phyloP scores from a whole-genome alignment of 2,888 invertebrate species.

The Epinotia demarniana region DNA sequence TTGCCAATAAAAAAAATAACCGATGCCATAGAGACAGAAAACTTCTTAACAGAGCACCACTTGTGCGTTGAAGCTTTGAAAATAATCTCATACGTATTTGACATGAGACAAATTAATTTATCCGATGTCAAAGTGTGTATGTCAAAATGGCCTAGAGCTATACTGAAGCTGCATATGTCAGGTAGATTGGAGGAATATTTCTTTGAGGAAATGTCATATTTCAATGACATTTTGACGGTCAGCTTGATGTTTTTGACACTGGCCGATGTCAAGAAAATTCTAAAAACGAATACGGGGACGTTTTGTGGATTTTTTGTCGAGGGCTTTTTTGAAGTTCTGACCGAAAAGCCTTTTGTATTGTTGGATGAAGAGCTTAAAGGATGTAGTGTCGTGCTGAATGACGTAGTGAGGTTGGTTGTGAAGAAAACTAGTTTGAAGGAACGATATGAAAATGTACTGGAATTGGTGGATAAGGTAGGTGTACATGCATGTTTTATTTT shows the following conservation, averaged over 20 bases:
- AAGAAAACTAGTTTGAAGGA: slow-evolving; percentile 52
- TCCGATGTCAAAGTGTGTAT: slow-evolving; percentile 49
- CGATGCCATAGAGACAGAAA: slow-evolving; percentile 51
- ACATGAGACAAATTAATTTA: slow-evolving; percentile 32
- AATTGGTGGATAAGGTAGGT: slow-evolving; percentile 61
- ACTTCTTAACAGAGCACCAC: slow-evolving; percentile 47
- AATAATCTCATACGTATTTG: slow-evolving; percentile 49
- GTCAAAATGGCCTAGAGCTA: slow-evolving; percentile 20
- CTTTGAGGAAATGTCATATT: slow-evolving; percentile 30
- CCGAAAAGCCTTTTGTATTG: slow-evolving; percentile 53
- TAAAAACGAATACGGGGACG: slow-evolving; percentile 46
- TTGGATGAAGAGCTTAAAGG: slow-evolving; percentile 48
- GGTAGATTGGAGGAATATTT: slow-evolving; percentile 24
- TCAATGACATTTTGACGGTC: slow-evolving; percentile 54
- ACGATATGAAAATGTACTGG: slow-evolving; percentile 50
- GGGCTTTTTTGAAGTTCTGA: slow-evolving; percentile 52
- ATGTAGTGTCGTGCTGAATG: slow-evolving; percentile 53
- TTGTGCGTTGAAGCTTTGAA: slow-evolving; percentile 49
- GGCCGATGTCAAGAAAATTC: slow-evolving; percentile 50
- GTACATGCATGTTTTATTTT: not conserved
- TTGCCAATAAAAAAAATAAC: slow-evolving; percentile 53
- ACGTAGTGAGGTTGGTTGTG: slow-evolving; percentile 55
- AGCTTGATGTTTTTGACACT: slow-evolving; percentile 52
- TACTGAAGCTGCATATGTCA: slow-evolving; percentile 10
- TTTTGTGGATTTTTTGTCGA: slow-evolving; percentile 53